Conservation (phyloP, 2,888 invertebrate genomes). For the Apamea crenata region DNA sequence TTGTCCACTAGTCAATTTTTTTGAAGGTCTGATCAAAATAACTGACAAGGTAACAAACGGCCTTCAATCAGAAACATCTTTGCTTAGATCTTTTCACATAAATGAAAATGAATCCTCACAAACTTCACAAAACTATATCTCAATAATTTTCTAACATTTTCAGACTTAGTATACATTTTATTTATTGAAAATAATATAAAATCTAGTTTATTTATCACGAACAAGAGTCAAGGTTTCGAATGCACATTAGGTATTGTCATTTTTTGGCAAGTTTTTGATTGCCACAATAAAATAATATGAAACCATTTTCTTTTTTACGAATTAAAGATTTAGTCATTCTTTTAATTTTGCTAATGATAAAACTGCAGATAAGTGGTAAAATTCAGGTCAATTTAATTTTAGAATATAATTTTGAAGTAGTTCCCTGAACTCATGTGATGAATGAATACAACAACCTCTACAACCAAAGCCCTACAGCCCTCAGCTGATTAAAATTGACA, state of each 20-base stretch:
- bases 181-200: neutral
- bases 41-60: constrained; percentile 36
- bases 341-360: neutral
- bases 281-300: constrained; percentile 37
- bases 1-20: constrained; percentile 81
- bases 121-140: neutral
- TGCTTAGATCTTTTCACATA: neutral
- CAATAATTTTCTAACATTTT: neutral
- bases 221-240: constrained; percentile 52
- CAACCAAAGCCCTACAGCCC: neutral
- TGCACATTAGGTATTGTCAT: constrained; percentile 52
- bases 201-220: neutral
- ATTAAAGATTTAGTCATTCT: neutral
- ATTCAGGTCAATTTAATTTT: neutral
- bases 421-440: neutral
- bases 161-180: neutral
- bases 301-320: neutral
- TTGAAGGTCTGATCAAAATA: constrained; percentile 76
- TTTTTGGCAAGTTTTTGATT: constrained; percentile 49
- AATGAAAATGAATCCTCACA: neutral
- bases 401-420: neutral
- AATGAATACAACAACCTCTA: neutral
- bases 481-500: constrained; percentile 38
- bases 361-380: neutral
- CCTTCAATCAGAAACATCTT: constrained; percentile 37